Evolutionary conservation across 2,888 invertebrate species (phyloP), one percentile per base, ranked within the genome.

Genomic region (Thecophora atra): DNA sequence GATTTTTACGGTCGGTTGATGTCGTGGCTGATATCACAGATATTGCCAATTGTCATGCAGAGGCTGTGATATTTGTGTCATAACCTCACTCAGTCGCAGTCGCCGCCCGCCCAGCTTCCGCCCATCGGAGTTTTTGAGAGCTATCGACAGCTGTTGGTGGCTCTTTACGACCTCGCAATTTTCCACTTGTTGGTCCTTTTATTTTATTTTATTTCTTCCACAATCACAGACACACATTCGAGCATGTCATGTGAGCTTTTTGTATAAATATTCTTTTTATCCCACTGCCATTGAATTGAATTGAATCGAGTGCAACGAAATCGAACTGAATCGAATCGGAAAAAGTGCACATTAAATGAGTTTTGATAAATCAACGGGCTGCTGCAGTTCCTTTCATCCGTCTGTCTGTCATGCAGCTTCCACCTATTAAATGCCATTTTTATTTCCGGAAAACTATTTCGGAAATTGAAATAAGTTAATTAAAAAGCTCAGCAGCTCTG

Each of bases 121-220:
- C 1, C 2, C 28, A 58, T n/a, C 8, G 58, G 21, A 28, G 11
- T 44, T 60, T 24, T 47, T 15, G 52, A 58, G 28, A 69, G 72
- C 69, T 66, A 69, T 72, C 58, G 63, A 47, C 66, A 63, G 26
- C 28, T 51, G 26, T 37, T 56, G 42, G 24, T 28, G 28, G 8
- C 17, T 11, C 66, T 58, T 28, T 56, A 52, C 66, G 52, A 66
- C 63, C 51, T n/a, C 21, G 71, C 71, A 71, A 64, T 72, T 72
- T 74, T 74, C 74, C 74, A 72, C 69, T 74, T 74, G 72, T 74
- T 74, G 72, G 62, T 71, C 69, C 65, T 64, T 60, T 65, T n/a
- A n/a, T n/a, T n/a, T 26, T 26, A 52, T 66, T 65, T 51, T 42
- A 44, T 30, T 60, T 60, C n/a, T 11, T 47, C 0, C 5, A 56